Evolutionary conservation across 64 coral and sea anemone species (phyloP).

Genomic region (Pachyseris speciosa): DNA sequence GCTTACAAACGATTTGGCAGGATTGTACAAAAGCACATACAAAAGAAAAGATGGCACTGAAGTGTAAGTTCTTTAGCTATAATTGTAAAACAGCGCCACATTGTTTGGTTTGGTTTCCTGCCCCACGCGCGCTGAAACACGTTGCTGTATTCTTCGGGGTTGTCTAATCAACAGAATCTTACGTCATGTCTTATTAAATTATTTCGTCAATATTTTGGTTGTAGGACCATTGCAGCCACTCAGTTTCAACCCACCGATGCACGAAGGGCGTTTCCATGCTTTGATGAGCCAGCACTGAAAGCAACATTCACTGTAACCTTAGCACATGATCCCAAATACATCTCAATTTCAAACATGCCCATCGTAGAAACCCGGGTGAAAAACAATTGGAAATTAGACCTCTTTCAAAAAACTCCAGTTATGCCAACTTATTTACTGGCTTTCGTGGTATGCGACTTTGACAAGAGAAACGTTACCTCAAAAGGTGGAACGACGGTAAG

Average conservation of each 20-base stretch:
- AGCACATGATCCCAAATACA: constrained; percentile 44
- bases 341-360: constrained; percentile 80
- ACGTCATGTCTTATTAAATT: no score
- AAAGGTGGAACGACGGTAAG: constrained; percentile 27
- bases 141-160: no score
- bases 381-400: constrained; percentile 7
- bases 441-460: constrained; percentile 81
- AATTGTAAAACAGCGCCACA: background rate
- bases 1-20: constrained; percentile 42
- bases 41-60: constrained; percentile 39
- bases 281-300: constrained; percentile 80
- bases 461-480: background rate
- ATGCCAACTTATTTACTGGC: constrained; percentile 89
- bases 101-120: no score
- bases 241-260: constrained; percentile 86
- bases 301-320: constrained; percentile 64
- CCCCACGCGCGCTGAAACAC: no score
- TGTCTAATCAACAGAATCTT: no score
- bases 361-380: background rate
- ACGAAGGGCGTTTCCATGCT: constrained; percentile 73
- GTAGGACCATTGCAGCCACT: constrained; percentile 72
- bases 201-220: background rate
- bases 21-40: constrained; percentile 77
- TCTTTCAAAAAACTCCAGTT: constrained; percentile 56
- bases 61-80: constrained; percentile 45